Evolutionary conservation across 2,113 vertebrate species (phyloP), one percentile per base, ranked within the genome.

Genomic region (Ochotona curzoniae): DNA sequence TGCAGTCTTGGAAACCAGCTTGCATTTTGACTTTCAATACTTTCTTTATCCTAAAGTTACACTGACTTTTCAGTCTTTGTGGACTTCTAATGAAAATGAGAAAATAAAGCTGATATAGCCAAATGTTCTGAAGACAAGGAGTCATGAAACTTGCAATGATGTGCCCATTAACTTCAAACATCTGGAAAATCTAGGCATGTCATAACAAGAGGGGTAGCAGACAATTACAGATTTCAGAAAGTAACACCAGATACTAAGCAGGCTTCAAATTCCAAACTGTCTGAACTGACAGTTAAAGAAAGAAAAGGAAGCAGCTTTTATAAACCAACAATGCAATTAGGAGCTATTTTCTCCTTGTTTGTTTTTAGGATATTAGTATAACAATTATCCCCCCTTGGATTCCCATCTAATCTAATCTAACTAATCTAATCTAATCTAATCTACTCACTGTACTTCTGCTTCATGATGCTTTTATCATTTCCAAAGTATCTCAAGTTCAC

Each of bases 11-110:
- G 51, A 78, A 7, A 79, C n/a, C 71, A 89, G 47, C 11, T 26
- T 81, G 80, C 44, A 15, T 95, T 94, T 82, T 17, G 79, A 75
- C 57, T 2, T 5, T 38, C 32, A 83, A 30, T 54, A 66, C 11
- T 61, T 93, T 14, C 74, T 87, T 91, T 89, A 76, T 73, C 23
- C 30, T 57, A 25, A 91, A 89, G 82, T 84, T 70, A 74, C 11
- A 82, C 0, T 32, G 49, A 91, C 83, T 69, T 90, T 75, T 69
- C 20, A 74, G 74, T 83, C 80, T 82, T 74, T 66, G 69, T 51
- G 15, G 30, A 32, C 15, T 73, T 64, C 28, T 51, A 38, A 78
- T 8, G 64, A 32, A 78, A 88, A 84, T 23, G n/a, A 60, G 81
- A 86, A 87, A 81, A 67, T 61, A 81, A 95, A 87, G 17, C 9